These are phyloP conservation scores for Nemotelus nigrinus DNA, from an alignment of 2,888 invertebrate species.

Conservation along the genomic window DNA sequence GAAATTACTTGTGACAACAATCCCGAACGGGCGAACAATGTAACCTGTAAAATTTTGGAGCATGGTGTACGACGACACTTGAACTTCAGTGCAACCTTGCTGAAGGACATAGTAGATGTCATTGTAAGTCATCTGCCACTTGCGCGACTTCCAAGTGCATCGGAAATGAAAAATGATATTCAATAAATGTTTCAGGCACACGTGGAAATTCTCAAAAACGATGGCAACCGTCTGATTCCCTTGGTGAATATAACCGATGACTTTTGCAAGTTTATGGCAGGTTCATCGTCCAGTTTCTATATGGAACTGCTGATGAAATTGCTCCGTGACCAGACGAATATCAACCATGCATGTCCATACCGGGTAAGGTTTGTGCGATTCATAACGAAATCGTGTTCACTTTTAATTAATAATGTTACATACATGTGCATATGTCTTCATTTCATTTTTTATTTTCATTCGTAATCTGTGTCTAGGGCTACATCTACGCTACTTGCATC, in stretches of 20 bases:
- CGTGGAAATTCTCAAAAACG: slow-evolving; percentile 30
- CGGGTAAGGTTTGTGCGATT: slow-evolving; percentile 17
- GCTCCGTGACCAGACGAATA: slow-evolving; percentile 43
- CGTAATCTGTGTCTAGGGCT: slow-evolving; percentile 32
- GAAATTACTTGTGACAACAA: slow-evolving; percentile 39
- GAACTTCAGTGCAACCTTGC: slow-evolving; percentile 28
- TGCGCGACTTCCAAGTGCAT: too few relatives aligned
- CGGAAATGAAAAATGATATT: not conserved
- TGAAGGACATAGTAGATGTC: slow-evolving; percentile 39
- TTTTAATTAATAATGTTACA: slow-evolving; percentile 29
- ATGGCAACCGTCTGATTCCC: slow-evolving; percentile 15
- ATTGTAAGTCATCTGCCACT: slow-evolving; percentile 24
- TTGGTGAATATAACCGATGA: slow-evolving; percentile 45
- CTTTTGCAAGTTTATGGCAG: slow-evolving; percentile 46
- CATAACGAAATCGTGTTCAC: not conserved
- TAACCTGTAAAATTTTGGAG: slow-evolving; percentile 29
- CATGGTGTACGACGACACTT: slow-evolving; percentile 14
- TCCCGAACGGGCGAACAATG: slow-evolving; percentile 27
- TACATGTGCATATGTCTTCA: not conserved
- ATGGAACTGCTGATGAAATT: slow-evolving; percentile 38
- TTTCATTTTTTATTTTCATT: slow-evolving; percentile 3
- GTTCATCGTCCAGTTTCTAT: slow-evolving; percentile 43
- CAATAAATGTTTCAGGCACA: slow-evolving; percentile 19
- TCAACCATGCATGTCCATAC: slow-evolving; percentile 45
- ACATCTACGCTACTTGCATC: slow-evolving; percentile 39